phyloP scores from a whole-genome alignment of 2,797 vertebrate species.

The Cuniculus paca region DNA sequence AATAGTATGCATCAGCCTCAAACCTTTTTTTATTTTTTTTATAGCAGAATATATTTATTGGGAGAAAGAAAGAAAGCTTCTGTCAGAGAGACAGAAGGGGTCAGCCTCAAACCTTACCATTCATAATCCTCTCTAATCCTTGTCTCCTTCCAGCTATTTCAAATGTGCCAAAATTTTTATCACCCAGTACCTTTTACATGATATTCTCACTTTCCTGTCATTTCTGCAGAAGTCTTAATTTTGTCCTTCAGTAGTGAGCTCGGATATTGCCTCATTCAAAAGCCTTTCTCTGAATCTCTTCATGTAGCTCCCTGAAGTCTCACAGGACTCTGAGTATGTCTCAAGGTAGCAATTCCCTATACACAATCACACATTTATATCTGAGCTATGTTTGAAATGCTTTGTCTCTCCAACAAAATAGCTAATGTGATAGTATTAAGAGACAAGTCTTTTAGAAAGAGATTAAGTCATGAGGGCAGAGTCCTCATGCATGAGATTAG shows the following conservation, averaged over 20 bases:
- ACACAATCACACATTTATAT: not conserved
- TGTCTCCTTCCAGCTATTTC: not conserved
- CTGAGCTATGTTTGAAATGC: not conserved
- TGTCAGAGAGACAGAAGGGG: no score
- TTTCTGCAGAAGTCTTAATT: not conserved
- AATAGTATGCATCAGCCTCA: not conserved
- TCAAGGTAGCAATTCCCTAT: not conserved
- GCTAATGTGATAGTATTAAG: not conserved
- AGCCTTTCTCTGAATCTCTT: not conserved
- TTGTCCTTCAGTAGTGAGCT: slow-evolving; percentile 10
- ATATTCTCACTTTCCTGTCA: not conserved
- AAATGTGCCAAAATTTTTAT: not conserved
- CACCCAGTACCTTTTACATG: not conserved
- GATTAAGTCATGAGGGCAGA: not conserved
- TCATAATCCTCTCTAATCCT: not conserved
- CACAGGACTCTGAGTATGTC: not conserved
- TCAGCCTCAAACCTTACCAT: not conserved
- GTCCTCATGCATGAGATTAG: not conserved
- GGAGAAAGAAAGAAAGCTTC: no score
- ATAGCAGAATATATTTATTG: no score
- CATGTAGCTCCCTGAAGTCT: not conserved
- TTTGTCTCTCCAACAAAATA: not conserved
- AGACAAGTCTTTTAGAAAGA: not conserved
- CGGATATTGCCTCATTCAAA: not conserved
- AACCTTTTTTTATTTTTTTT: no score